Base-by-base conservation (phyloP, 2,797 vertebrate genomes). In the Cheirogaleus major region DNA sequence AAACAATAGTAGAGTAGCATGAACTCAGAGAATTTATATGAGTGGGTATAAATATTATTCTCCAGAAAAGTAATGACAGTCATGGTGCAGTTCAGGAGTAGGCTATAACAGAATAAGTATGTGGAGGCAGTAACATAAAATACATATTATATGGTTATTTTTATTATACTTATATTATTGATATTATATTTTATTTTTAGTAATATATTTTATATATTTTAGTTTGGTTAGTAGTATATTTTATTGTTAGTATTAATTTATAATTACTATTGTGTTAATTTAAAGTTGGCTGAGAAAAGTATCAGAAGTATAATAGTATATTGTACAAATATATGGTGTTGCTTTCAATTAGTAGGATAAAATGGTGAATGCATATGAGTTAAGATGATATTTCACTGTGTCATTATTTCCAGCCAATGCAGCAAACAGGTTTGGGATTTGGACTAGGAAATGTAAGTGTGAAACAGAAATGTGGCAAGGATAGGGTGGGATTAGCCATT, bases 351-450 rank as follows among this genome's bases (percentile, higher is more conserved):
- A 80, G 48, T 10, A 30, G 61, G 11, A 38, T 59, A 72, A 52
- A 73, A 35, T 17, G n/a, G 11, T 11, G 41, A 67, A 14, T 55
- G 3, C 50, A 41, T n/a, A 9, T 20, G 30, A 82, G 32, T 22
- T 75, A n/a, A 63, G 80, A 50, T 45, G 48, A n/a, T 25, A 15
- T 30, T 73, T 38, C 43, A 1, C 1, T 35, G 20, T 55, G 20
- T 94, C 65, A 73, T 1, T 7, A 11, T 90, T 83, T 81, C 57
- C 75, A 92, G 65, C 35, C n/a, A 75, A 88, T 20, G 41, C 8
- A 78, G 50, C 78, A 94, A 45, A 63, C 48, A 73, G 32, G 13
- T 57, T 96, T 87, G 82, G 79, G 79, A 79, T 89, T 86, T 89
- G 55, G 8, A 82, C 43, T 15, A 52, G 83, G 82, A 94, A 97